These are phyloP conservation scores for Drosophila setosimentum DNA, from an alignment of 2,888 invertebrate species.

Conservation along the genomic window DNA sequence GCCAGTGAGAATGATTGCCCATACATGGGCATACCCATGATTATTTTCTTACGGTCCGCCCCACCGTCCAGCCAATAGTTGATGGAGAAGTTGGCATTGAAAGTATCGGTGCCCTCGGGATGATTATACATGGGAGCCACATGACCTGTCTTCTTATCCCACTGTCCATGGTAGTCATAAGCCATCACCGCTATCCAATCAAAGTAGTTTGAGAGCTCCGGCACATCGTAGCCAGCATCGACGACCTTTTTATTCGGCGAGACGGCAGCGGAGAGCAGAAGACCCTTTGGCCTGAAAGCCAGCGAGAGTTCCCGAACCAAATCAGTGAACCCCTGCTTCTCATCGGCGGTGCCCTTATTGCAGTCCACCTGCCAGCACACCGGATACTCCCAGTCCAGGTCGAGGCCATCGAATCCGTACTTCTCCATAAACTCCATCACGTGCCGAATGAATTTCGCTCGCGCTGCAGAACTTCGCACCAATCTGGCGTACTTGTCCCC, in stretches of 20 bases:
- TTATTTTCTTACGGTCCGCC: slow-evolving; percentile 91
- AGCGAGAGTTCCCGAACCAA: slow-evolving; percentile 91
- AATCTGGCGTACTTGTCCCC: slow-evolving; percentile 95
- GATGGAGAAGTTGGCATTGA: slow-evolving; percentile 95
- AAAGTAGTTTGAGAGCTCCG: slow-evolving; percentile 90
- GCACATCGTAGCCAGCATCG: slow-evolving; percentile 94
- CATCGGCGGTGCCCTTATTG: slow-evolving; percentile 92
- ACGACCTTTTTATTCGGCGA: slow-evolving; percentile 94
- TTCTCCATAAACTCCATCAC: slow-evolving; percentile 91
- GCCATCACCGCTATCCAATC: slow-evolving; percentile 97
- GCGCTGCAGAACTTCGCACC: slow-evolving; percentile 90
- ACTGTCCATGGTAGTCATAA: slow-evolving; percentile 96
- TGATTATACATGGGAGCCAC: slow-evolving; percentile 94
- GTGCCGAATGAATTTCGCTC: slow-evolving; percentile 90
- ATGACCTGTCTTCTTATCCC: slow-evolving; percentile 96
- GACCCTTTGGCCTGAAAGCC: slow-evolving; percentile 90
- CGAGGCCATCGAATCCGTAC: slow-evolving; percentile 94
- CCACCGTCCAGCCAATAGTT: slow-evolving; percentile 94
- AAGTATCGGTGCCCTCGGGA: slow-evolving; percentile 90
- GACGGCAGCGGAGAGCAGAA: slow-evolving; percentile 92
- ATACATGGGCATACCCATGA: slow-evolving; percentile 95
- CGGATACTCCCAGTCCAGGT: slow-evolving; percentile 98
- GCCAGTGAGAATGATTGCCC: slow-evolving; percentile 94
- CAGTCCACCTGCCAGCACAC: slow-evolving; percentile 96
- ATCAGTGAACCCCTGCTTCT: slow-evolving; percentile 91